Evolutionary conservation across 2,888 invertebrate genomes (phyloP).

Genomic region (Oscheius sp.): DNA sequence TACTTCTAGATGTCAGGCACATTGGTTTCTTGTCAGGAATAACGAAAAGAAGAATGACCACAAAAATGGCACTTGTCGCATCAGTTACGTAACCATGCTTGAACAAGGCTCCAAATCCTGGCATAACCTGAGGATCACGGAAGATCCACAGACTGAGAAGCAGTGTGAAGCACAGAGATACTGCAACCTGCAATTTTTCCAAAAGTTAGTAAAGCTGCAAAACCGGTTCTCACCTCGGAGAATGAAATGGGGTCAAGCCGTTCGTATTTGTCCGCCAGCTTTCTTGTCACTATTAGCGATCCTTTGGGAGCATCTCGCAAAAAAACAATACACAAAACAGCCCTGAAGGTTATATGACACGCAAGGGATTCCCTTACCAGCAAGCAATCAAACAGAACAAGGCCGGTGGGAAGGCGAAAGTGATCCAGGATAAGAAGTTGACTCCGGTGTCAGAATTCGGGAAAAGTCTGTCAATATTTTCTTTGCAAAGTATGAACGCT

Average conservation of each 20-base stretch:
- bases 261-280: conserved; percentile 61
- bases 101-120: conserved; percentile 83
- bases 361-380: conserved; percentile 42
- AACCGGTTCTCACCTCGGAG: conserved; percentile 47
- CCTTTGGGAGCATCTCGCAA: conserved; percentile 59
- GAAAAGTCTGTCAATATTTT: conserved; percentile 51
- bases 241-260: conserved; percentile 57
- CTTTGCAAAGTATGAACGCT: neutral
- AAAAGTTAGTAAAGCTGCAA: neutral
- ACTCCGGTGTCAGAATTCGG: conserved; percentile 63
- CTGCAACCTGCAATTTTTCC: conserved; percentile 35
- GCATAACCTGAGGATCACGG: conserved; percentile 87
- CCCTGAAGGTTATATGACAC: conserved; percentile 30
- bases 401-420: conserved; percentile 64
- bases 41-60: conserved; percentile 86
- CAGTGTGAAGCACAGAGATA: conserved; percentile 78
- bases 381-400: conserved; percentile 54
- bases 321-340: conserved; percentile 50
- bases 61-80: conserved; percentile 81
- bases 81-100: conserved; percentile 73
- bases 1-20: conserved; percentile 28
- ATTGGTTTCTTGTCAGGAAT: conserved; percentile 82
- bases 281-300: conserved; percentile 58
- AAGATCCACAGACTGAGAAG: conserved; percentile 89
- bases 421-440: conserved; percentile 67